Conservation (phyloP, 2,797 vertebrate species). For the Ptychadena robeensis region DNA sequence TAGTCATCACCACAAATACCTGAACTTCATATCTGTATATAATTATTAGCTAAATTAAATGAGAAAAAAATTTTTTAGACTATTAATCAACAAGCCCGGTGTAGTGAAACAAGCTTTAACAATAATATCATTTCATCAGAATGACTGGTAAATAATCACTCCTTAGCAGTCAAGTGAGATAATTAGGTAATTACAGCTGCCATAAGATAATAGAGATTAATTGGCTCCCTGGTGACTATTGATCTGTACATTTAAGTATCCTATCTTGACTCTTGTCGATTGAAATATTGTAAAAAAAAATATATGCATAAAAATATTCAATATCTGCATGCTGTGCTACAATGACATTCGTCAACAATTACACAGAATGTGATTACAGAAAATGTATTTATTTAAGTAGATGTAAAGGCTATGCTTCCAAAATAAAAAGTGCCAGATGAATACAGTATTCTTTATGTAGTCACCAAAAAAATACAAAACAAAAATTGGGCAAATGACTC, state of each 20-base stretch:
- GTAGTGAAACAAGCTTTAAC: neutral
- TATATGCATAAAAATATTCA: neutral
- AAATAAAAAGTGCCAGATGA: too few relatives aligned
- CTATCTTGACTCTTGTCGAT: neutral
- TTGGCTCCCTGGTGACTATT: neutral
- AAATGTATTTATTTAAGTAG: neutral
- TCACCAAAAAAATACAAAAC: too few relatives aligned
- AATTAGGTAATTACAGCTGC: slow-evolving; percentile 31
- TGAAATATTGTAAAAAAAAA: neutral
- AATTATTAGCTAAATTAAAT: neutral
- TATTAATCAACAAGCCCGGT: neutral
- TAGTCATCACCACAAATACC: neutral
- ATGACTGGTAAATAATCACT: slow-evolving; percentile 9
- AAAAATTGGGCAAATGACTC: too few relatives aligned
- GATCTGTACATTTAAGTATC: slow-evolving; percentile 23
- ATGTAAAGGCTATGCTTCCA: too few relatives aligned
- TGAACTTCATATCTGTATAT: neutral
- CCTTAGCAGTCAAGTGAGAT: slow-evolving; percentile 5
- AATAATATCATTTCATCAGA: neutral
- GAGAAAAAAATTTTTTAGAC: neutral
- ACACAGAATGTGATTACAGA: too few relatives aligned
- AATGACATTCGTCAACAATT: neutral
- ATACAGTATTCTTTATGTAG: too few relatives aligned
- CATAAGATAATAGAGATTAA: slow-evolving; percentile 25
- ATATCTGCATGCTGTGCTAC: neutral